Evolutionary conservation across 2,888 invertebrate species (phyloP), one percentile per base, ranked within the genome.

Genomic region (Neocrepidodera transversa): DNA sequence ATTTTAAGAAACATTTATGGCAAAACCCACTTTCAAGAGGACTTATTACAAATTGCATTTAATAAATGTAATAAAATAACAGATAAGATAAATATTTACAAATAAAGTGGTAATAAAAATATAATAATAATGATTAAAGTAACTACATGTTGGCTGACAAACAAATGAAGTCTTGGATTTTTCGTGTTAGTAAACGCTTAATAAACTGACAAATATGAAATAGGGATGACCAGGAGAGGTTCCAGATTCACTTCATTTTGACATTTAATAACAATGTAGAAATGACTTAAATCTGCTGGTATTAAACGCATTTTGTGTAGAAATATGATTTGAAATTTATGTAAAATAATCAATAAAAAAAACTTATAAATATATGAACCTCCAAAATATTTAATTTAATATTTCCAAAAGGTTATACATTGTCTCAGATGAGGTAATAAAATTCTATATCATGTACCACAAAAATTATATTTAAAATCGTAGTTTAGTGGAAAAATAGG

Each of bases 121-220:
- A 64, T 58, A 60, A 51, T 13, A 53, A 52, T 38, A 53, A 36
- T 42, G 18, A 32, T 20, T 30, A 18, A 32, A 43, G 26, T 45
- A 43, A 43, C 36, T 13, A 30, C 30, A 48, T 18, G 35, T 43
- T 43, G 45, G 45, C 28, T 23, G 55, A 53, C 42, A 51, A 43
- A 51, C 38, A 60, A 58, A 62, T 53, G 18, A 70, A 72, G 71
- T 70, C 57, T 43, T 68, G 3, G 13, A 32, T 32, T 32, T 32
- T 32, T 28, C 10, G 10, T 28, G 28, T 28, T 10, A 28, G 10
- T 28, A 28, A 28, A 10, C 8, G 28, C 28, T 45, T 54, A 52
- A 58, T 61, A 17, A 40, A 40, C 51, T 52, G 42, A 4, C 20
- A 28, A 28, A 53, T 28, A 10, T n/a, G 23, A 53, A 40, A 53